Evolutionary conservation across 2,888 invertebrate genomes (phyloP).

Genomic region (Penaeus monodon): DNA sequence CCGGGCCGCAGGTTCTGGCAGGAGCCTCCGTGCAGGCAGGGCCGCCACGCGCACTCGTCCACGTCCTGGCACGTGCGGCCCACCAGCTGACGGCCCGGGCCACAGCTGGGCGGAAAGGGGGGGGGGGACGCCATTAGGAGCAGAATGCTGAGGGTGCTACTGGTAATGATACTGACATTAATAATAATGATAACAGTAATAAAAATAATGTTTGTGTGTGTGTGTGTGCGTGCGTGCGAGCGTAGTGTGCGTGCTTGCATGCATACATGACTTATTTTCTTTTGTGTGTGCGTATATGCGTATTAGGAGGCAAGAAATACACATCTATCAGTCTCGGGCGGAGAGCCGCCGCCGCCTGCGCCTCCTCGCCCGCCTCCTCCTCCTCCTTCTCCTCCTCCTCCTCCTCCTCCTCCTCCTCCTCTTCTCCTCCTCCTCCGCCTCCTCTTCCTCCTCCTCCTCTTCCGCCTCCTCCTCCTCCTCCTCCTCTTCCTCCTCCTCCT

Average conservation of each 20-base stretch:
- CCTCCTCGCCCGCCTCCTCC: too few relatives aligned
- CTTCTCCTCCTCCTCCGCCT: too few relatives aligned
- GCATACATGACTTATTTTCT: background rate
- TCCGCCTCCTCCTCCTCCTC: too few relatives aligned
- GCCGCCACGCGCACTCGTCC: slow-evolving; percentile 39
- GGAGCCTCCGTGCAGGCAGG: slow-evolving; percentile 31
- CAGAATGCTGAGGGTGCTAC: background rate
- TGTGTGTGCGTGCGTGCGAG: background rate
- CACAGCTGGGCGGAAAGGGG: slow-evolving; percentile 7
- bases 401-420: too few relatives aligned
- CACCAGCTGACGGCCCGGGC: slow-evolving; percentile 20
- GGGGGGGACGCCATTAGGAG: background rate
- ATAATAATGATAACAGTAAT: background rate
- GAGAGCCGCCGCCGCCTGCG: too few relatives aligned
- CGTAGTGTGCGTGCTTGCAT: background rate
- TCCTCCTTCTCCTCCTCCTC: too few relatives aligned
- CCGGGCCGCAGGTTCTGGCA: slow-evolving; percentile 38
- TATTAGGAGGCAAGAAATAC: background rate
- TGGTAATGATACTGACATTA: background rate
- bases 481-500: too few relatives aligned
- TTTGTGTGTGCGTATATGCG: background rate
- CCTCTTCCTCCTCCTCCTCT: too few relatives aligned
- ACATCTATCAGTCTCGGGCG: too few relatives aligned
- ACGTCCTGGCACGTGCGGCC: slow-evolving; percentile 25
- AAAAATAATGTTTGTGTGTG: background rate